Conservation (phyloP, 2,888 invertebrate genomes). For the Lysandra bellargus region DNA sequence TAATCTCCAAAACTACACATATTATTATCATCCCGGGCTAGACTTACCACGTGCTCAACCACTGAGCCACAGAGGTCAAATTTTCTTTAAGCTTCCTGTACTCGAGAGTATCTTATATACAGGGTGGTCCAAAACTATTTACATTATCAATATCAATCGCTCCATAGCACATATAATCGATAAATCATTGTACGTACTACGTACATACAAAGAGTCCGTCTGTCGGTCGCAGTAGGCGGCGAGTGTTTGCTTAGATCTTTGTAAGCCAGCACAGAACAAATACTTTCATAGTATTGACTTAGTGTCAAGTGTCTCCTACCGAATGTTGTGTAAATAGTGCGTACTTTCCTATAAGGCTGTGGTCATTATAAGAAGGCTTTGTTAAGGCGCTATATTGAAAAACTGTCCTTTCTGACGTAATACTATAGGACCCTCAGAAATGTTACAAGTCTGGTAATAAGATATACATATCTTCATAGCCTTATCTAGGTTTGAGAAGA, state of each 20-base stretch:
- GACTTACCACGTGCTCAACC: no score
- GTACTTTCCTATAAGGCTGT: constrained; percentile 1
- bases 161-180: constrained; percentile 29
- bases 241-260: constrained; percentile 74
- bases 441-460: no score
- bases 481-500: no score
- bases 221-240: constrained; percentile 60
- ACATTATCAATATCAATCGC: constrained; percentile 22
- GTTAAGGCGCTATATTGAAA: no score
- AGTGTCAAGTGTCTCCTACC: constrained; percentile 70
- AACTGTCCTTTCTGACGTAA: no score
- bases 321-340: constrained; percentile 45
- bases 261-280: constrained; percentile 70
- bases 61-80: no score
- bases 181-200: constrained; percentile 35
- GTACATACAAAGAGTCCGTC: constrained; percentile 49
- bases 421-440: no score
- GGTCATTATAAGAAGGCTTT: background rate
- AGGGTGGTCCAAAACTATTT: constrained; percentile 18
- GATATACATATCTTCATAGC: no score
- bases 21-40: no score
- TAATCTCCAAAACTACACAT: no score
- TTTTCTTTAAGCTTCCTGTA: no score
- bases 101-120: no score
- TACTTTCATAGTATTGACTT: constrained; percentile 76